Percentiles rank a stretch among this genome's conserved stretches.
phyloP scores from a whole-genome alignment of 2,113 vertebrate species.

The Oriolus oriolus region DNA sequence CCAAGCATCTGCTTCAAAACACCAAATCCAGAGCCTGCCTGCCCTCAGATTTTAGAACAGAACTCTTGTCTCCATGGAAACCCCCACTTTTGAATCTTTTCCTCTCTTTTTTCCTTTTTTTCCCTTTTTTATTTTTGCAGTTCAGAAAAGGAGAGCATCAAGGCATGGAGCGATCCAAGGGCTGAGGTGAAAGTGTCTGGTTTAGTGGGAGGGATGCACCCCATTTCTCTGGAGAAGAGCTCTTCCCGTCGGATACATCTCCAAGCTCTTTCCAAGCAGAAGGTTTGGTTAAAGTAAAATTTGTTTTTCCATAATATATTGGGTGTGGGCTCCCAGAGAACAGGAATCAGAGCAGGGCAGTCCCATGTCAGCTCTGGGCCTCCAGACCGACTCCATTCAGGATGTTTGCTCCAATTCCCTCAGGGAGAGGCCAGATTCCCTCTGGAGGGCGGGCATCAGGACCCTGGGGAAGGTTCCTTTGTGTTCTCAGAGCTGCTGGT shows the following conservation, averaged over 20 bases:
- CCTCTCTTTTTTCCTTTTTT: fast-evolving
- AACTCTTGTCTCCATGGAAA: constrained; percentile 56
- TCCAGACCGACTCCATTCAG: neutral
- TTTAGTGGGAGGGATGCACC: neutral
- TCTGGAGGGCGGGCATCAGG: neutral
- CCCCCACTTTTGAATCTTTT: neutral
- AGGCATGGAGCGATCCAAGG: neutral
- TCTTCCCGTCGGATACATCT: neutral
- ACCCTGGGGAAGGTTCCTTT: neutral
- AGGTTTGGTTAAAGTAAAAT: neutral
- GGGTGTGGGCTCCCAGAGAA: neutral
- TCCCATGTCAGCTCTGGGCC: neutral
- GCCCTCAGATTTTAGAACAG: constrained; percentile 37
- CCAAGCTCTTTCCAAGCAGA: neutral
- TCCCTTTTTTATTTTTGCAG: neutral
- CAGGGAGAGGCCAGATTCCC: neutral
- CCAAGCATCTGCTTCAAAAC: constrained; percentile 5
- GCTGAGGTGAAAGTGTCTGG: neutral
- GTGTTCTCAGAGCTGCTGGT: neutral
- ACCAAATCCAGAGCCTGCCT: neutral
- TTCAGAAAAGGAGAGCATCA: neutral
- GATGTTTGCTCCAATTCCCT: neutral
- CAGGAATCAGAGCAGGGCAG: neutral
- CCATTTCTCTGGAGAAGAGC: neutral
- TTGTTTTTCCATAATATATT: neutral